Base-by-base conservation (phyloP, 2,888 invertebrate species). In the Dromius quadrimaculatus region DNA sequence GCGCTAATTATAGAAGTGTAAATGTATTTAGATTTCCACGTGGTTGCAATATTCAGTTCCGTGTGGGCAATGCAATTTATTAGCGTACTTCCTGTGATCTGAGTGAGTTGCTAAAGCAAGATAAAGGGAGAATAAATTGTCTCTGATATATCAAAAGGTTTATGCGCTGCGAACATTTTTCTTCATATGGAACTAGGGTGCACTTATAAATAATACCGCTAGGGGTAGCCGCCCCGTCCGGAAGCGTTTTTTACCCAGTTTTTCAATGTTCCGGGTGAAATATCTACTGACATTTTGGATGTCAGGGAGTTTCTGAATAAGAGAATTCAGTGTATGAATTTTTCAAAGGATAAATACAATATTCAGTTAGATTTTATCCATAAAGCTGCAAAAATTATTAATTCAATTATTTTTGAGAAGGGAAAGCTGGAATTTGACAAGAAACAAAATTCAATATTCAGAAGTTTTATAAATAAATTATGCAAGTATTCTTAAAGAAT, bases 151-250 rank as follows among this genome's bases (percentile, higher is more conserved):
- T 54, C 50, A 54, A 54, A 54, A 23, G 50, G 50, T 54, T 54
- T 54, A 54, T 54, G 50, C 50, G 50, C 50, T 54, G 50, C 15
- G 50, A 54, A 54, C 50, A 54, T 54, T 54, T 54, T 54, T 54
- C 50, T 28, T 54, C 50, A 54, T 54, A 54, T 54, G 50, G 50
- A 32, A 13, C 28, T 28, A 54, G 28, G 50, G 28, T 54, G 50
- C 50, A 54, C 50, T 54, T 54, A 54, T 54, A 54, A 54, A 54
- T 54, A 54, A 54, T 54, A 54, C 28, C 50, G 47, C 23, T n/a
- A 32, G 9, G 28, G 41, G 50, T 54, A 54, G 23, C 28, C 50
- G n/a, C 15, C 8, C 13, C 13, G 23, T 23, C 50, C 50, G 50
- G 50, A 54, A 23, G 19, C 28, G 50, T 54, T 54, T 54, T 54